Base-by-base conservation (phyloP, 2,888 invertebrate genomes). In the Lysandra bellargus region DNA sequence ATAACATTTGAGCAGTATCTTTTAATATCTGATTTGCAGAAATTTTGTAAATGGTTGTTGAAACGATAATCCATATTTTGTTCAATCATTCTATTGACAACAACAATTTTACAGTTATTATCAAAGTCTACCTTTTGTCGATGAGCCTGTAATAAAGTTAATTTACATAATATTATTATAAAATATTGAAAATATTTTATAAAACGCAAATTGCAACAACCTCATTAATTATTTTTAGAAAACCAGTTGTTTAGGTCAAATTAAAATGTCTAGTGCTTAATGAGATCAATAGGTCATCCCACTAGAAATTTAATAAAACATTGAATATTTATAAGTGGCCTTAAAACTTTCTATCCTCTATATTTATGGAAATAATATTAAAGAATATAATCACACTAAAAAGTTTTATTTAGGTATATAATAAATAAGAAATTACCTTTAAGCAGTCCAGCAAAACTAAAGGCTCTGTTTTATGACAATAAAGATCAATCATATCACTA, bases 41-140 rank as follows among this genome's bases (percentile, higher is more conserved):
- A 96, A 84, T 96, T 96, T 88, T 97, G 97, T 80, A 99, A 94
- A 37, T 97, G 96, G 3, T 97, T 97, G 92, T 99, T 98, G 82
- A 99, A 96, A 81, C 98, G 96, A 86, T 97, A 98, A 91, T 99
- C 99, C 80, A 97, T 96, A 87, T 98, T 98, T 89, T 98, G 98
- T 89, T 98, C 98, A 82, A 98, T 97, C 96, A 98, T 97, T 84
- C 99, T 96, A 87, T 97, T 97, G 0, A 97, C 95, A n/a, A 99
- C 97, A 30, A 98, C 96, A 79, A 96, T 93, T 87, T 97, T 97
- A 88, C 99, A 99, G 82, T 97, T 97, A 80, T 96, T 96, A 87
- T 98, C 97, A 90, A 99, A 99, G 33, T 96, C 95, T 0, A 95
- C 92, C 85, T 97, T 96, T 86, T 98, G 97, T 85, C 97, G 97